phyloP scores from a whole-genome alignment of 2,888 invertebrate species.

The Vanessa cardui region DNA sequence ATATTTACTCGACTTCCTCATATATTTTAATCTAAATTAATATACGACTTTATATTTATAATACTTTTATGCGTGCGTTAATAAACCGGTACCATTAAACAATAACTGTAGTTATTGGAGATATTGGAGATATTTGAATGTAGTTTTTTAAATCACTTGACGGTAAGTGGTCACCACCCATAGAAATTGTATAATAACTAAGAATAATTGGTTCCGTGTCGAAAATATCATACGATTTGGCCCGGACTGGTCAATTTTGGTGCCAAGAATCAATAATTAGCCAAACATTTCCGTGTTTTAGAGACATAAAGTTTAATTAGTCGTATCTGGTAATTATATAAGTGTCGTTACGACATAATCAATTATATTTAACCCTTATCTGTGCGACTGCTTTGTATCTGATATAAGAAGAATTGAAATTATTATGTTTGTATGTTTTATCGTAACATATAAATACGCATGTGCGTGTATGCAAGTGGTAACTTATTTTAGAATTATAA shows the following conservation, averaged over 20 bases:
- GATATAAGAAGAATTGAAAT: too few relatives aligned
- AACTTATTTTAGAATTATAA: too few relatives aligned
- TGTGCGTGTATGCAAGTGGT: too few relatives aligned
- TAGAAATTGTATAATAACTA: too few relatives aligned
- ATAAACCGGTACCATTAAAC: not conserved
- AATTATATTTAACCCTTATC: too few relatives aligned
- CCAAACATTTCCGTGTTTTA: not conserved
- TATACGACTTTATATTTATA: not conserved
- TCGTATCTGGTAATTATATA: not conserved
- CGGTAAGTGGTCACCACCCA: too few relatives aligned
- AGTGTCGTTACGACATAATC: not conserved
- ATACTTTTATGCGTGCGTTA: not conserved
- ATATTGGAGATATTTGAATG: not conserved
- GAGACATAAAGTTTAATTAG: not conserved
- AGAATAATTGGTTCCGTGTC: not conserved
- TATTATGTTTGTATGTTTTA: too few relatives aligned
- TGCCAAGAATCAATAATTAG: not conserved
- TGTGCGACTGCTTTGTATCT: too few relatives aligned
- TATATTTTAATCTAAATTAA: slow-evolving; percentile 13
- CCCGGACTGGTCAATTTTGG: not conserved
- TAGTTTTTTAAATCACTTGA: not conserved
- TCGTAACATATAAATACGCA: too few relatives aligned
- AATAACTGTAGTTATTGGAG: not conserved
- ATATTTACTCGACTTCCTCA: not conserved
- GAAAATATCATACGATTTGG: slow-evolving; percentile 3